Percentiles rank a stretch among this genome's conserved stretches.
These are phyloP conservation scores for Drosophila lacertosa DNA, from an alignment of 1,140 invertebrate species.

Conservation along the genomic window DNA sequence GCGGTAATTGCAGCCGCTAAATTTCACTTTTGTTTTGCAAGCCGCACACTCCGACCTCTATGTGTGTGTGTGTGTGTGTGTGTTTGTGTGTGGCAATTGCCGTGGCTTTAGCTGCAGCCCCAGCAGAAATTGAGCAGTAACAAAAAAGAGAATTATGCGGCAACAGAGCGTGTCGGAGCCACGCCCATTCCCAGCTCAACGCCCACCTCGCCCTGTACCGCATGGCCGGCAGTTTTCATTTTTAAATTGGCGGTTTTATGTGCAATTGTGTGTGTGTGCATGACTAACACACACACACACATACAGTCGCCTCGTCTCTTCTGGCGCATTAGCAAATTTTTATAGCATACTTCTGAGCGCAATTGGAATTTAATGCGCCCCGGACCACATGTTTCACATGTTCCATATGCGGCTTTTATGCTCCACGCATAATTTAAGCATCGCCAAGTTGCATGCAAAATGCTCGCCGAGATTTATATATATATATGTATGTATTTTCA, in stretches of 20 bases:
- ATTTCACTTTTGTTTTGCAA: constrained; percentile 72
- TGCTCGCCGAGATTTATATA: constrained; percentile 68
- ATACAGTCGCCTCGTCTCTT: constrained; percentile 11
- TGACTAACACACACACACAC: constrained; percentile 40
- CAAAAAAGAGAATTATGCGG: constrained; percentile 71
- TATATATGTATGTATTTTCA: no score
- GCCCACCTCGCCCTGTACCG: constrained; percentile 7
- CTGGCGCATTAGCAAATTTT: constrained; percentile 81
- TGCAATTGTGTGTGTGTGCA: constrained; percentile 59
- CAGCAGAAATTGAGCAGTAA: constrained; percentile 73
- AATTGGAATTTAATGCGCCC: constrained; percentile 81
- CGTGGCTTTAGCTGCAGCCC: constrained; percentile 13
- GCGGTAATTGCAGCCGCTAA: constrained; percentile 81
- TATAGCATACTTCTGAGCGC: constrained; percentile 80
- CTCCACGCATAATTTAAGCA: constrained; percentile 77
- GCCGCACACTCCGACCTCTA: constrained; percentile 21
- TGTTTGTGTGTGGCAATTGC: constrained; percentile 12
- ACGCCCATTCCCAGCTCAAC: background rate
- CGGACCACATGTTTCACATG: no score
- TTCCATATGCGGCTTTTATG: constrained; percentile 68
- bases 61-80: constrained; percentile 43
- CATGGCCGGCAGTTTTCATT: constrained; percentile 77
- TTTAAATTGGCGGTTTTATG: constrained; percentile 83
- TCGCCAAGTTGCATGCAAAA: constrained; percentile 61
- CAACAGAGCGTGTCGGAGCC: constrained; percentile 42